These are phyloP conservation scores for Tuta absoluta DNA, from an alignment of 2,888 invertebrate species.

Conservation along the genomic window DNA sequence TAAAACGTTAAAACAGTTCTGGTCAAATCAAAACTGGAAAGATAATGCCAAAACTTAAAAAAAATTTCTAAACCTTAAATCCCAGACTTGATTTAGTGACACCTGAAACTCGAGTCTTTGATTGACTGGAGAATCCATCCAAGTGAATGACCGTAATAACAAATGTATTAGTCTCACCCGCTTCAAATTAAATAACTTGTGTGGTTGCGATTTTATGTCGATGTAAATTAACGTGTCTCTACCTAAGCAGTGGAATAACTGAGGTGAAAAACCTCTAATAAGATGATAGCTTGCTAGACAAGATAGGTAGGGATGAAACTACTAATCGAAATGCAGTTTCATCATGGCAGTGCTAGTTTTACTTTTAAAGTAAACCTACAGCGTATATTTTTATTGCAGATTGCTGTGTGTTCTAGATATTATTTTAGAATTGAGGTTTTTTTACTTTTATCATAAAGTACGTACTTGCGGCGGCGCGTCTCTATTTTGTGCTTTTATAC, in stretches of 20 bases:
- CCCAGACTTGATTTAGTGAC: too few species aligned
- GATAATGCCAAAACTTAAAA: too few species aligned
- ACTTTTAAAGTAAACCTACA: neutral
- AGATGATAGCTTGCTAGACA: neutral
- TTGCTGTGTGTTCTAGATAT: neutral
- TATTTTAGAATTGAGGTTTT: neutral
- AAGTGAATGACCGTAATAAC: neutral
- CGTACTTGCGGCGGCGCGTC: too few species aligned
- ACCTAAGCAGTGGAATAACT: neutral
- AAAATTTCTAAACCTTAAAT: too few species aligned
- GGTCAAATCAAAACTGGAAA: too few species aligned
- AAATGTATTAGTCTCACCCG: too few species aligned
- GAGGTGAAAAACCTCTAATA: neutral
- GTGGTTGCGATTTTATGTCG: neutral
- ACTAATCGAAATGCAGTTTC: slow-evolving; percentile 2
- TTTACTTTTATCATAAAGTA: too few species aligned
- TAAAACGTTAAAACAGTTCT: too few species aligned
- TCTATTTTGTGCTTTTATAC: too few species aligned
- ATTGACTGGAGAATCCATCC: neutral
- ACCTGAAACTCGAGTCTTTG: too few species aligned
- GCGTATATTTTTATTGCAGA: neutral
- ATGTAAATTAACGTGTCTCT: neutral
- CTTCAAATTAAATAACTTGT: neutral
- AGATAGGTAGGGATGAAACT: neutral
- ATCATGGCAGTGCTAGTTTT: neutral